Conservation (phyloP, 2,888 invertebrate genomes). For the Heliconius hortense region DNA sequence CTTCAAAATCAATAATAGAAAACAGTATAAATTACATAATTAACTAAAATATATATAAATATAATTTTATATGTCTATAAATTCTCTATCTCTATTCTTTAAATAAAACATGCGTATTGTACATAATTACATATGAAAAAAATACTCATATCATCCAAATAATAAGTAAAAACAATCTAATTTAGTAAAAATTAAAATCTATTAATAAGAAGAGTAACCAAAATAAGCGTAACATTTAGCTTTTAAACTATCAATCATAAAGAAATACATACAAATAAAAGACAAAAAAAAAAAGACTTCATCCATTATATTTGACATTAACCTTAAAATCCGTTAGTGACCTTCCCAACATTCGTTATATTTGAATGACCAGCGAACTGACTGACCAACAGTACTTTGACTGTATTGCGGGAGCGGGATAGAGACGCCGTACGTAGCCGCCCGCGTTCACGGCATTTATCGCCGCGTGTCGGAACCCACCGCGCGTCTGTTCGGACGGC, state of each 20-base stretch:
- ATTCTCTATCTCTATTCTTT: no score
- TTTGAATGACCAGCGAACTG: slow-evolving; percentile 60
- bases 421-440: slow-evolving; percentile 56
- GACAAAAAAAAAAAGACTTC: not conserved
- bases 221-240: not conserved
- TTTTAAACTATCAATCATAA: not conserved
- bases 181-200: not conserved
- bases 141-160: not conserved
- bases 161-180: not conserved
- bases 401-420: slow-evolving; percentile 56
- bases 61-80: no score
- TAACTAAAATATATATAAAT: no score
- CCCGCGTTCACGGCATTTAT: slow-evolving; percentile 68
- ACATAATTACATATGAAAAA: not conserved
- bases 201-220: not conserved
- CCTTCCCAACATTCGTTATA: slow-evolving; percentile 44
- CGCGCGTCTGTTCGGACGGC: slow-evolving; percentile 60
- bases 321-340: slow-evolving; percentile 30
- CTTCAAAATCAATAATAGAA: no score
- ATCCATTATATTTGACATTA: slow-evolving; percentile 25
- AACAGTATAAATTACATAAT: no score
- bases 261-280: not conserved
- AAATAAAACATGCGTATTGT: no score
- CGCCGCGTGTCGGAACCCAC: slow-evolving; percentile 58
- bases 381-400: slow-evolving; percentile 54